Percentiles rank a stretch among this genome's conserved stretches.
Conservation (phyloP, 2,888 invertebrate genomes). For the Acanthosepion pharaonis region DNA sequence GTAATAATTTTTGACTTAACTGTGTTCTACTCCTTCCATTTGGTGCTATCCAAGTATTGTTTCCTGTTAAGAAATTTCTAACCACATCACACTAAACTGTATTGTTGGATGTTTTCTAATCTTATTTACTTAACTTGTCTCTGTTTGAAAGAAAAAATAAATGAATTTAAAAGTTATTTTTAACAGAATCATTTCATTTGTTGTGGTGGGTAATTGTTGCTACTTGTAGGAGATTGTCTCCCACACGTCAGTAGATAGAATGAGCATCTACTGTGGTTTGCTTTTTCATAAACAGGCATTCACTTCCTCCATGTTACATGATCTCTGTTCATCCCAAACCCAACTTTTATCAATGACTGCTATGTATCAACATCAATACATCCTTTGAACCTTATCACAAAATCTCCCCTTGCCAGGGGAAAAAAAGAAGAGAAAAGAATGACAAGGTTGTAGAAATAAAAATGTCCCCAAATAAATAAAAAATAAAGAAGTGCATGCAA, state of each 20-base stretch:
- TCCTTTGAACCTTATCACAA: not conserved
- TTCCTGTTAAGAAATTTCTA: not conserved
- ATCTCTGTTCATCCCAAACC: not conserved
- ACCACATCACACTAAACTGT: not conserved
- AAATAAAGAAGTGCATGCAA: not conserved
- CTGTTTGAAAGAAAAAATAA: not conserved
- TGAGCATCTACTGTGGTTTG: not conserved
- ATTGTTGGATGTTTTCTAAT: not conserved
- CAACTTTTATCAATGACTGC: not conserved
- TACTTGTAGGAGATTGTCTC: not conserved
- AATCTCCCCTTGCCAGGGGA: too few relatives aligned
- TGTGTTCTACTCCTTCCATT: too few relatives aligned
- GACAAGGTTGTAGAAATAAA: not conserved
- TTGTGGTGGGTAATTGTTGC: not conserved
- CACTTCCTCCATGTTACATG: too few relatives aligned
- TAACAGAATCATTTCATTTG: not conserved
- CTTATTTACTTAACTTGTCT: not conserved
- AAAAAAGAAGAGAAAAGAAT: too few relatives aligned
- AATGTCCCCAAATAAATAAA: not conserved
- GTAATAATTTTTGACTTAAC: too few relatives aligned
- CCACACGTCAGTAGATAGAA: not conserved
- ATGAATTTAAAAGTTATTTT: not conserved
- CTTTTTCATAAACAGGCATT: not conserved
- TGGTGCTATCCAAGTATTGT: not conserved
- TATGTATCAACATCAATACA: not conserved